Conservation (phyloP, 2,888 invertebrate genomes). For the Balanococcus diminutus region DNA sequence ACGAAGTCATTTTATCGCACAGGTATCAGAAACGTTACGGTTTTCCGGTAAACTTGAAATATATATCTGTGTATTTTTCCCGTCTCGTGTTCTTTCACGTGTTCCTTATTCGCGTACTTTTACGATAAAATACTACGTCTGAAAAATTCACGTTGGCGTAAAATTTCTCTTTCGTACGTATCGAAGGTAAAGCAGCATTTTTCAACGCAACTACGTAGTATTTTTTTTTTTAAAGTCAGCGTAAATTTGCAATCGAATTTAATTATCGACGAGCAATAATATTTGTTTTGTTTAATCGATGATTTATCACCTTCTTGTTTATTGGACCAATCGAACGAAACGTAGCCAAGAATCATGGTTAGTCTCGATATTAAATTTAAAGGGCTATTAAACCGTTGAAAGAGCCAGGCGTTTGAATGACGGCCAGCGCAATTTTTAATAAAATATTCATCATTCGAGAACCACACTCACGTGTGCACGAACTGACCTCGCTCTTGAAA, state of each 20-base stretch:
- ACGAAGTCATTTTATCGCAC: not conserved
- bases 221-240: not conserved
- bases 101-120: not conserved
- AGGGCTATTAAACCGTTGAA: slow-evolving; percentile 3
- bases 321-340: not conserved
- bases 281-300: not conserved
- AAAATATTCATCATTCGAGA: not conserved
- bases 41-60: slow-evolving; percentile 22
- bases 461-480: not conserved
- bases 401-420: slow-evolving; percentile 22
- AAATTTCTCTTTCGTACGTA: not conserved
- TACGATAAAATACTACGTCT: not conserved
- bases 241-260: not conserved
- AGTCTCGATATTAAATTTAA: not conserved
- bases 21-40: not conserved
- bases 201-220: not conserved
- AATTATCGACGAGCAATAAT: not conserved
- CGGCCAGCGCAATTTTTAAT: slow-evolving; percentile 18
- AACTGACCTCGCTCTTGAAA: slow-evolving; percentile 13
- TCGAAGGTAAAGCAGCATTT: not conserved
- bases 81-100: slow-evolving; percentile 18
- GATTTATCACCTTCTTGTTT: not conserved
- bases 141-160: not conserved
- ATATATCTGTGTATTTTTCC: not conserved
- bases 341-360: slow-evolving; percentile 5